A percentile compares a stretch with the other conserved stretches of the same genome.
phyloP scores from a whole-genome alignment of 2,888 invertebrate genomes.

The Dolomedes plantarius region DNA sequence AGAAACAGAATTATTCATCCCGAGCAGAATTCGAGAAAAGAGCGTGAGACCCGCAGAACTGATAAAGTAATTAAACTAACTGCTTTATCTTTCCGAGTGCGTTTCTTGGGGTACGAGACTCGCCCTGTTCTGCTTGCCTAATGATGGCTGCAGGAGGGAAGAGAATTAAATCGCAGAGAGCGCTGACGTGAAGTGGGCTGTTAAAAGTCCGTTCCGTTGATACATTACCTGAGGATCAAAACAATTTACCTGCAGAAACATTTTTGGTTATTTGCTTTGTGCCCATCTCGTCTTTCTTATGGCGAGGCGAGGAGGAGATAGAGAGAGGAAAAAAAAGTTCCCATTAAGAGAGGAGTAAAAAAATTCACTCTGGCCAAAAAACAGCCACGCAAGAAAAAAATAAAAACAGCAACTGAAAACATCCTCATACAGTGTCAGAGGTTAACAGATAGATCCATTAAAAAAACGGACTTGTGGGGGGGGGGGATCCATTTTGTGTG shows the following conservation, averaged over 20 bases:
- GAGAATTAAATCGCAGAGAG: constrained; percentile 1
- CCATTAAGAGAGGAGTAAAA: neutral
- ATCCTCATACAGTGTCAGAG: constrained; percentile 65
- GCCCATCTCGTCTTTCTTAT: neutral
- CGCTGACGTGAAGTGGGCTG: constrained; percentile 13
- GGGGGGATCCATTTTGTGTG: constrained; percentile 7
- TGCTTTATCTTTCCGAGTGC: neutral
- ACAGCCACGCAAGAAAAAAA: constrained; percentile 24
- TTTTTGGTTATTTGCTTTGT: constrained; percentile 17
- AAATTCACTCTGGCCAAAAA: constrained; percentile 50
- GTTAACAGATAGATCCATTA: constrained; percentile 70
- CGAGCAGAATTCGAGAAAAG: too few relatives aligned
- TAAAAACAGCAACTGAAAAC: constrained; percentile 53
- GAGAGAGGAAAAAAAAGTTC: neutral
- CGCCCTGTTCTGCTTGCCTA: neutral
- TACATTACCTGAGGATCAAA: constrained; percentile 13
- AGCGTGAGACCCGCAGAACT: neutral
- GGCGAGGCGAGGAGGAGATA: neutral
- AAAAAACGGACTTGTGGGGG: constrained; percentile 31
- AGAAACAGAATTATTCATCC: too few relatives aligned
- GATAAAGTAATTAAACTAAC: constrained; percentile 2
- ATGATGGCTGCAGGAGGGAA: neutral
- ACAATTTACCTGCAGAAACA: constrained; percentile 13
- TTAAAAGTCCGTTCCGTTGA: constrained; percentile 13
- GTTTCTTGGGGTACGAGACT: neutral